Base-by-base conservation (phyloP, 2,888 invertebrate genomes). In the Balanococcus diminutus region DNA sequence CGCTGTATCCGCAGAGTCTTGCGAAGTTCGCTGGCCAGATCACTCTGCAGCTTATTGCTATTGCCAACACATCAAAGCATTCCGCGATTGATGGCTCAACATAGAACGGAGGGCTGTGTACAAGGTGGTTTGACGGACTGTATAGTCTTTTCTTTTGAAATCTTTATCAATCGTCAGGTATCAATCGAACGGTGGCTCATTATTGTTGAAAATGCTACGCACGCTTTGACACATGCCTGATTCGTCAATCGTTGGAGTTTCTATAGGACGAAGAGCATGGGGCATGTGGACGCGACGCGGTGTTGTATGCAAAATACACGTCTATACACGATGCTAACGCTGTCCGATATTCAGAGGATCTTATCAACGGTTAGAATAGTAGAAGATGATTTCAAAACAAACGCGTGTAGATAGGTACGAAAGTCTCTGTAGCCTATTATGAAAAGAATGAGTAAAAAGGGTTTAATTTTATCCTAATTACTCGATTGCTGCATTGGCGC, bases 91-190 rank as follows among this genome's bases (percentile, higher is more conserved):
- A 72, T 56, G 56, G 56, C 56, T 56, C 56, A 56, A 22, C 56
- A 56, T 22, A 16, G 16, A 16, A 42, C 14, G 16, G 42, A 11
- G 42, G 16, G 42, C 22, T 56, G 22, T 56, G 31, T 84, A 22
- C 56, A 14, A 25, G 83, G 22, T 67, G 67, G 83, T 84, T 84
- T 84, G 19, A 84, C 42, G 14, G 56, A n/a, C n/a, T 56, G 61
- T 56, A 31, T 2, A 22, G 31, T 51, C n/a, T 31, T 67, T 84
- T 84, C 42, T 42, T 42, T 42, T 84, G 83, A 84, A 84, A 84
- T 84, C 83, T 84, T 84, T 84, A 84, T 84, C 83, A 84, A 67
- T 84, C 83, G 83, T 84, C 83, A 67, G 83, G 56, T 61, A 84
- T 84, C 83, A 84, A 84, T 84, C 83, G 83, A 28, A 84, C 56